Conservation (phyloP, 2,113 vertebrate genomes). For the Cyanistes caeruleus region DNA sequence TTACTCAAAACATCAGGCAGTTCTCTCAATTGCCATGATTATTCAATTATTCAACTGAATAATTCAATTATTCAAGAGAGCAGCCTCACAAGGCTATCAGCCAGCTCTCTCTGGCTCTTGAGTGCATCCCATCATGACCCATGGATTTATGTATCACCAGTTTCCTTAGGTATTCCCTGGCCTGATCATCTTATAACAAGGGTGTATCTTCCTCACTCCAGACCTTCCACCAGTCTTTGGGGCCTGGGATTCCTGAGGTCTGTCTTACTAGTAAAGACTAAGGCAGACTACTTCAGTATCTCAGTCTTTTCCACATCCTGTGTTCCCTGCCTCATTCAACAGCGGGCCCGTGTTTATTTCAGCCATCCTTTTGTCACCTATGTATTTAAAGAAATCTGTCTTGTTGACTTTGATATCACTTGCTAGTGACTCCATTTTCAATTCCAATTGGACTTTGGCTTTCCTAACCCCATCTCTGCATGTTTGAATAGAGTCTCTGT, state of each 20-base stretch:
- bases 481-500: background rate
- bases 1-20: background rate
- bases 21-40: background rate
- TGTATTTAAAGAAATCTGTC: background rate
- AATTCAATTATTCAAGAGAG: background rate
- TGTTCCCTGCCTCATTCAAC: background rate
- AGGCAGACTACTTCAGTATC: background rate
- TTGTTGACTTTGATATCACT: background rate
- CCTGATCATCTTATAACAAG: background rate
- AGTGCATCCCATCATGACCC: background rate
- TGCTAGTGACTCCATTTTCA: background rate
- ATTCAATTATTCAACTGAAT: background rate
- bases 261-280: background rate
- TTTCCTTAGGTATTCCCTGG: background rate
- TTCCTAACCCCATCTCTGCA: background rate
- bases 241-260: background rate
- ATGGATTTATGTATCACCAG: fast-evolving
- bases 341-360: background rate
- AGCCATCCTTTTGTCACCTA: background rate
- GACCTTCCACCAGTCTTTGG: background rate
- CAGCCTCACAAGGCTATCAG: background rate
- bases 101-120: background rate
- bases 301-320: background rate
- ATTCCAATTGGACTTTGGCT: background rate
- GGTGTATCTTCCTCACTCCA: background rate